Evolutionary conservation across 2,797 vertebrate species (phyloP).

Genomic region (Masticophis lateralis): DNA sequence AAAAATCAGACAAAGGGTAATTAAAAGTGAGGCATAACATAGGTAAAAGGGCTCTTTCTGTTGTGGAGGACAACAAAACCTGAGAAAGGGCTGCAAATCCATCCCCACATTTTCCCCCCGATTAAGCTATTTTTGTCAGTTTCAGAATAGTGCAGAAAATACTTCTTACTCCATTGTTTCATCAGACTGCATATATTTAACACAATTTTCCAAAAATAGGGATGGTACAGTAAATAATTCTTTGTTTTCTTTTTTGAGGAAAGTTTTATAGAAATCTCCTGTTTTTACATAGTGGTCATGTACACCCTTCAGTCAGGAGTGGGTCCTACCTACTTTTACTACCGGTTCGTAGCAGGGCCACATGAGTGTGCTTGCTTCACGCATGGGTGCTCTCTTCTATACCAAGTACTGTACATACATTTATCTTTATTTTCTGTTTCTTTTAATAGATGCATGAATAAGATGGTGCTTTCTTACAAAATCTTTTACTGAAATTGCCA

Average conservation of each 20-base stretch:
- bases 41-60: constrained; percentile 44
- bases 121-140: neutral
- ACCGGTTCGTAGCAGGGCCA: too few relatives aligned
- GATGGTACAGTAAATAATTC: neutral
- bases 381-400: neutral
- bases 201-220: neutral
- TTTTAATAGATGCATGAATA: constrained; percentile 29
- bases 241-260: neutral
- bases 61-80: constrained; percentile 59
- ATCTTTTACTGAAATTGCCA: constrained; percentile 43
- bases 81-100: neutral
- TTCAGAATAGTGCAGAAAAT: constrained; percentile 3
- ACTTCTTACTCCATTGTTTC: neutral
- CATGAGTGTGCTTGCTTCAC: too few relatives aligned
- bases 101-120: neutral
- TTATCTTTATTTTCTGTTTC: constrained; percentile 19
- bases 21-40: constrained; percentile 50
- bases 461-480: constrained; percentile 38
- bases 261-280: neutral
- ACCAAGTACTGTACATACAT: neutral
- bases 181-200: neutral
- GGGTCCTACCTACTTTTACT: too few relatives aligned
- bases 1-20: constrained; percentile 60
- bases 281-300: neutral
- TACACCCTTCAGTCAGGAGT: neutral